These are phyloP conservation scores for Scolanthus callimorphus DNA, from an alignment of 92 coral and sea anemone species.

Conservation along the genomic window DNA sequence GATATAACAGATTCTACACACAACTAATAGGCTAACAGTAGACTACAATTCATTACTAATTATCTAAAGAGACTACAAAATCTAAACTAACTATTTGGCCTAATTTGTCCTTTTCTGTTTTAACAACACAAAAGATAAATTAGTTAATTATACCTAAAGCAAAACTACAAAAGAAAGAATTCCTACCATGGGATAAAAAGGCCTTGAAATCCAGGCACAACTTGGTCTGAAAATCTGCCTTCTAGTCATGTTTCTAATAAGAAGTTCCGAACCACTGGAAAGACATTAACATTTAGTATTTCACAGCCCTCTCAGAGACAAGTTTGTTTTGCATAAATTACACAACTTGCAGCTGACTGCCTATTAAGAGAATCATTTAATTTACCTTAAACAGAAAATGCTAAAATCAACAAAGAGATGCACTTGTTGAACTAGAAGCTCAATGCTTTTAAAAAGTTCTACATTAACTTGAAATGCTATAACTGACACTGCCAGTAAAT, in stretches of 20 bases:
- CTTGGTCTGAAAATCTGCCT: slow-evolving; percentile 29
- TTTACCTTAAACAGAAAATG: slow-evolving; percentile 17
- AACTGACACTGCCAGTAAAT: neutral
- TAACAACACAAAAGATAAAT: slow-evolving; percentile 15
- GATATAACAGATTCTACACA: too few relatives aligned
- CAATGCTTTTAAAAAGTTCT: neutral
- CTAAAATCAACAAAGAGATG: slow-evolving; percentile 22
- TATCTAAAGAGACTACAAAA: neutral
- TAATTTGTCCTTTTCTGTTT: slow-evolving; percentile 8
- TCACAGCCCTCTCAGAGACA: slow-evolving; percentile 12
- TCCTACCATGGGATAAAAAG: too few relatives aligned
- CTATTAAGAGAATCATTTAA: slow-evolving; percentile 18
- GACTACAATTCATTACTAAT: neutral
- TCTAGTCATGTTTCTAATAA: slow-evolving; percentile 9
- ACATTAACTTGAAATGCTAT: neutral
- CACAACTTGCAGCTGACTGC: slow-evolving; percentile 24
- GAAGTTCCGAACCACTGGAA: neutral
- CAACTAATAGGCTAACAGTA: neutral
- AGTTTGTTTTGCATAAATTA: slow-evolving; percentile 63
- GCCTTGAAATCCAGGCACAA: slow-evolving; percentile 41
- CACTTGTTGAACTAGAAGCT: neutral
- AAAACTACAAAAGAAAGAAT: too few relatives aligned
- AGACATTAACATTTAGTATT: slow-evolving; percentile 2
- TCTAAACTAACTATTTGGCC: neutral
- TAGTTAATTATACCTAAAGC: slow-evolving; percentile 1